Base-by-base conservation (phyloP, 1,140 invertebrate genomes). In the Leptonema lineaticorne region DNA sequence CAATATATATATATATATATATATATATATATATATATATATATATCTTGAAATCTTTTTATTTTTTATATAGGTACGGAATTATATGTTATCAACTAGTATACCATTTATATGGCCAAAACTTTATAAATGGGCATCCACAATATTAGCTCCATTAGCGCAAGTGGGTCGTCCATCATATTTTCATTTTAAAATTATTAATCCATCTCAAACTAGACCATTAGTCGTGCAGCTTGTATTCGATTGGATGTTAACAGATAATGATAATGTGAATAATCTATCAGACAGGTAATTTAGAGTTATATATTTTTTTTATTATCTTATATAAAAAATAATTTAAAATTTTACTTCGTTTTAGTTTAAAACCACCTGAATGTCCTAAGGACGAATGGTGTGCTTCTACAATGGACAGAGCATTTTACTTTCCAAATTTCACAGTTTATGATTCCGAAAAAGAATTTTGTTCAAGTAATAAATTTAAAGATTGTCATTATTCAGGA, bases 111-210 rank as follows among this genome's bases (percentile, higher is more conserved):
- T 85, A 33, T 94, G 92, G 92, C 92, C 92, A 14, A 83, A 79
- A 74, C 69, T 86, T 59, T 69, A 85, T 37, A 71, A 74, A 16
- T 75, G 78, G 18, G 78, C 30, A 59, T 59, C 71, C 69, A 69
- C 81, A 75, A 83, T 73, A 79, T 79, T 69, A 81, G 80, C 58
- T 75, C 92, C 92, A 8, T 77, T 94, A 27, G 94, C 92, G 5
- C 91, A 94, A 80, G 86, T 94, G 68, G 90, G 90, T 53, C 93
- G 93, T 77, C 84, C 84, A 30, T 87, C 90, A n/a, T 86, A 88
- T 66, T 78, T 82, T 68, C 83, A 84, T 58, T 76, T 90, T 37
- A 83, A 82, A 33, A 74, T 90, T 29, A 75, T 80, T 65, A 91
- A 91, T 81, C 88, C 89, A 37, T 85, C 85, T 27, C 79, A 20